These are phyloP conservation scores for Lucilia cuprina DNA, from an alignment of 1,140 invertebrate genomes.

Conservation along the genomic window DNA sequence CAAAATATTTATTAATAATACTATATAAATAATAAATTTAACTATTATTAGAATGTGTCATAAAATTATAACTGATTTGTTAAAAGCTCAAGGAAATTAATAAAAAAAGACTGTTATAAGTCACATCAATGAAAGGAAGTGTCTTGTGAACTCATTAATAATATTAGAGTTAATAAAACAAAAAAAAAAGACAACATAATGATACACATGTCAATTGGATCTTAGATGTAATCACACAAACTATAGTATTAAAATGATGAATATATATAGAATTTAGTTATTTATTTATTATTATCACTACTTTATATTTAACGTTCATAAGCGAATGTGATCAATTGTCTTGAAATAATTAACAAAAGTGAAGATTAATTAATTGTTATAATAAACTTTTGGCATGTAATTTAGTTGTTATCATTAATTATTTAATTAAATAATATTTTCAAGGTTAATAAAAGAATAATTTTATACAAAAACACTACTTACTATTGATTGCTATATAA, in stretches of 20 bases:
- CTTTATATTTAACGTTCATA: neutral
- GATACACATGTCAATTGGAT: neutral
- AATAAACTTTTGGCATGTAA: too few relatives aligned
- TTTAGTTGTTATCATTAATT: too few relatives aligned
- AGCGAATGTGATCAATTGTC: neutral
- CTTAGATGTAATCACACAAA: neutral
- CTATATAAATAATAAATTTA: neutral
- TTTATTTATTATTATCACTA: neutral
- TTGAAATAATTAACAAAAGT: neutral
- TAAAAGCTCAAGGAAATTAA: neutral
- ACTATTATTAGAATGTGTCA: neutral
- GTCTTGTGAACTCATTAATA: conserved; percentile 7
- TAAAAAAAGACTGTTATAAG: neutral
- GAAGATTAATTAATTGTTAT: neutral
- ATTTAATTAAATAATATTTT: too few relatives aligned
- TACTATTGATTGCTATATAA: too few relatives aligned
- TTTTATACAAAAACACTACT: too few relatives aligned
- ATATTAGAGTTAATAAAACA: neutral
- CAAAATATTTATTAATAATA: neutral
- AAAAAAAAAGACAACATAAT: neutral
- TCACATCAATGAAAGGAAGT: neutral
- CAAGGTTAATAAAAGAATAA: too few relatives aligned
- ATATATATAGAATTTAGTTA: neutral
- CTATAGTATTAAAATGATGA: neutral
- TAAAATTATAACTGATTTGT: conserved; percentile 12